Percentiles rank a stretch among this genome's conserved stretches.
These are phyloP conservation scores for Sminthurides bifidus DNA, from an alignment of 1,140 invertebrate species.

Conservation along the genomic window DNA sequence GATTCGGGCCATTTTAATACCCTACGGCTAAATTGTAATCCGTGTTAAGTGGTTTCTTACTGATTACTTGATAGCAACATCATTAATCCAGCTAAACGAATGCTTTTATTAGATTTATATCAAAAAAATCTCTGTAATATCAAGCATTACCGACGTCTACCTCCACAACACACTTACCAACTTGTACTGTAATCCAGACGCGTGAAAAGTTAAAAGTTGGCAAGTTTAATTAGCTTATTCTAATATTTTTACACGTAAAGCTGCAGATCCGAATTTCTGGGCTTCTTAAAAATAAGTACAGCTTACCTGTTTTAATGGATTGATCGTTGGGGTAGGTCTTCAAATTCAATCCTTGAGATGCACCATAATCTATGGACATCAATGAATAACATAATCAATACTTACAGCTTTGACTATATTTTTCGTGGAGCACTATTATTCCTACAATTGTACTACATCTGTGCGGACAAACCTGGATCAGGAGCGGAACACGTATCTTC, in stretches of 20 bases:
- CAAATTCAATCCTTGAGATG: constrained; percentile 43
- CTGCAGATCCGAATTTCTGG: too few species aligned
- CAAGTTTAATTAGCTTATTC: constrained; percentile 1
- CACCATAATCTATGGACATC: constrained; percentile 24
- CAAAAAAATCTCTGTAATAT: constrained; percentile 7
- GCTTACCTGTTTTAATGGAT: constrained; percentile 68
- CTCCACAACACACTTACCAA: constrained; percentile 9
- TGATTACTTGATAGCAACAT: too few species aligned
- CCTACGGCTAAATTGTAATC: constrained; percentile 42
- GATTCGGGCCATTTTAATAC: too few species aligned
- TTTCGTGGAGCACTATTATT: not conserved
- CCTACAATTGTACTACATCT: too few species aligned
- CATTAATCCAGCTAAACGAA: too few species aligned
- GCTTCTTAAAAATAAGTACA: not conserved
- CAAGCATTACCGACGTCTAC: too few species aligned
- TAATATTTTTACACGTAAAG: too few species aligned
- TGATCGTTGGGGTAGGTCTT: constrained; percentile 63
- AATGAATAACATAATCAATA: constrained; percentile 11
- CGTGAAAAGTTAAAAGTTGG: not conserved
- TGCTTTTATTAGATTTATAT: too few species aligned
- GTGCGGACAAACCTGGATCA: too few species aligned
- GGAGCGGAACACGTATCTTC: constrained; percentile 70
- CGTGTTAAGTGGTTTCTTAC: not conserved
- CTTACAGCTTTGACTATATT: too few species aligned
- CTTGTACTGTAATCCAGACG: constrained; percentile 1